Conservation (phyloP, 2,888 invertebrate genomes). For the Tryphoninae sp. region DNA sequence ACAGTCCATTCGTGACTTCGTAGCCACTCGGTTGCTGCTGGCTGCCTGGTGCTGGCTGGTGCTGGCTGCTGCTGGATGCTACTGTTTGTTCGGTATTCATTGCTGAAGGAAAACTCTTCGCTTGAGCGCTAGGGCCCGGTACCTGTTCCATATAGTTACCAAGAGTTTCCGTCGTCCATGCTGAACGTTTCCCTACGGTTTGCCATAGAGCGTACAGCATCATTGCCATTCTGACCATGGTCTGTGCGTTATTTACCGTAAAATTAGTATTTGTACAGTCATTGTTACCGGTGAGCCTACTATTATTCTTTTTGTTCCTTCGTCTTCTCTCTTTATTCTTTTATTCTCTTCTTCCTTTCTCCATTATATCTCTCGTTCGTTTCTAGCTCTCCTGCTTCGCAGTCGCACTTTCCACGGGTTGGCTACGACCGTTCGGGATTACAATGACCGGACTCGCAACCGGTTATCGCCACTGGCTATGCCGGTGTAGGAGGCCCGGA, state of each 20-base stretch:
- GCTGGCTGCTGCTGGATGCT: conserved; percentile 30
- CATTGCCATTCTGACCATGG: conserved; percentile 1
- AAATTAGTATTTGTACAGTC: conserved; percentile 61
- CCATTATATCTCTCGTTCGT: conserved; percentile 16
- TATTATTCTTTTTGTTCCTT: neutral
- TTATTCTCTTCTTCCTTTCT: neutral
- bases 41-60: conserved; percentile 27
- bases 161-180: neutral
- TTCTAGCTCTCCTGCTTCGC: conserved; percentile 4
- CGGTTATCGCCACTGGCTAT: conserved; percentile 55
- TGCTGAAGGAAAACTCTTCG: conserved; percentile 36
- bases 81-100: conserved; percentile 40
- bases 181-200: conserved; percentile 19
- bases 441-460: conserved; percentile 66
- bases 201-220: conserved; percentile 3
- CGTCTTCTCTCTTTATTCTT: neutral
- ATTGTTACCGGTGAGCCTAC: conserved; percentile 51
- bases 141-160: neutral
- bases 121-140: neutral
- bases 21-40: conserved; percentile 39
- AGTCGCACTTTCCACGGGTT: conserved; percentile 26
- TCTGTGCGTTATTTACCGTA: conserved; percentile 49
- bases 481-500: conserved; percentile 24
- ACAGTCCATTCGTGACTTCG: conserved; percentile 57
- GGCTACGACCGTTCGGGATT: conserved; percentile 45